Base-by-base conservation (phyloP, 2,797 vertebrate genomes). In the Arctocebus calabarensis region DNA sequence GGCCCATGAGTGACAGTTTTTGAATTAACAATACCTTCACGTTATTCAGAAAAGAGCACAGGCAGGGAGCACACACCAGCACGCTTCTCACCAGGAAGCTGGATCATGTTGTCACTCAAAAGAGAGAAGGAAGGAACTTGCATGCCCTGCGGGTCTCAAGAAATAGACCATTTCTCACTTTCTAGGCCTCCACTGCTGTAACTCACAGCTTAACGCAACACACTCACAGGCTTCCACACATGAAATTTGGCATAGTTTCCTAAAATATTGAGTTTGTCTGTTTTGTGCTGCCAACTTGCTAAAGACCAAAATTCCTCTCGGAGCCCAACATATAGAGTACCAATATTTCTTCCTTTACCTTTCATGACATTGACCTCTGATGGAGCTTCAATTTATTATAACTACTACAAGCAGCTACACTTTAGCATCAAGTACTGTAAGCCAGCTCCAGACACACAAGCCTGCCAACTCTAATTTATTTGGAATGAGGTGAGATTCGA, bases 1-100 rank as follows among this genome's bases (percentile, higher is more conserved):
- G 32, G 78, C 95, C 86, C 86, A 11, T 96, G 96, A 98, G 64
- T 98, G 98, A 95, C 98, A 98, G 96, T 85, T 98, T 98, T 98
- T 96, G 98, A 98, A 98, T 98, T 98, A 98, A 97, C 93, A 98
- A 83, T 86, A 96, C 94, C 85, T 97, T 97, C 96, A 92, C 78
- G n/a, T 97, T 97, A 95, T 92, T 97, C 52, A 96, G 93, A 95
- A 96, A 97, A 96, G 77, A 95, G 64, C 90, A 61, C 9, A 86
- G 77, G 89, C 96, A 94, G 73, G 91, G 96, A n/a, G 97, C 96
- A 43, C 82, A 94, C 23, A 92, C 62, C 96, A 95, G 94, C 62
- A 27, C 74, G 22, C 88, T 96, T 84, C 85, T 97, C 82, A 23
- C 9, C 93, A 74, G 96, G 94, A 97, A 96, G 57, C 13, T 94